A percentile compares a stretch with the other conserved stretches of the same genome.
Evolutionary conservation across 2,888 invertebrate species (phyloP).

Genomic region (Acanthoscelides obtectus): DNA sequence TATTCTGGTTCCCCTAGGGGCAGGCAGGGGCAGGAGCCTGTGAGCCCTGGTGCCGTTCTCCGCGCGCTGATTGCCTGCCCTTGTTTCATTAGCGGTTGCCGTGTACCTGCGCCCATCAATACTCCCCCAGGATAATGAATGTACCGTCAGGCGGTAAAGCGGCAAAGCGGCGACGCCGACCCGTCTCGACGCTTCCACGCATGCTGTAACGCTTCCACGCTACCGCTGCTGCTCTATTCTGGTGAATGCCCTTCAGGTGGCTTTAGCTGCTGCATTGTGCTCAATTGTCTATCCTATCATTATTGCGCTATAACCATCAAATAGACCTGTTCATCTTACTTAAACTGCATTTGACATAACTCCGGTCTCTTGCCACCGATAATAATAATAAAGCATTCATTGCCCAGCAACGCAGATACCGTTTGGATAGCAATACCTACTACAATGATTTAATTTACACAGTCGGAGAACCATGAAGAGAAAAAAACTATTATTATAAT

Average conservation of each 20-base stretch:
- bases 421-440: no score
- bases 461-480: no score
- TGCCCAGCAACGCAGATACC: no score
- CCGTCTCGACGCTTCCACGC: not conserved
- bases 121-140: constrained; percentile 5
- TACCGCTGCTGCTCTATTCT: not conserved
- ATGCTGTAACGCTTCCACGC: not conserved
- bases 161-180: not conserved
- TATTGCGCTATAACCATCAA: not conserved
- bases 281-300: not conserved
- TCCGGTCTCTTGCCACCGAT: no score
- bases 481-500: no score
- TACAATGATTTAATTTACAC: no score
- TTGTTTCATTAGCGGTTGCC: constrained; percentile 44
- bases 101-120: constrained; percentile 21
- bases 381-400: no score
- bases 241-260: not conserved
- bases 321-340: not conserved
- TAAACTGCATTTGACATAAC: not conserved
- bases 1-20: constrained; percentile 21
- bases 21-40: constrained; percentile 11
- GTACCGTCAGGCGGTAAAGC: not conserved
- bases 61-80: constrained; percentile 42
- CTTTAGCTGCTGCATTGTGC: not conserved
- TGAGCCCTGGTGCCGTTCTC: constrained; percentile 9